Evolutionary conservation across 1,140 invertebrate species (phyloP).

Genomic region (Drosophila mauritiana): DNA sequence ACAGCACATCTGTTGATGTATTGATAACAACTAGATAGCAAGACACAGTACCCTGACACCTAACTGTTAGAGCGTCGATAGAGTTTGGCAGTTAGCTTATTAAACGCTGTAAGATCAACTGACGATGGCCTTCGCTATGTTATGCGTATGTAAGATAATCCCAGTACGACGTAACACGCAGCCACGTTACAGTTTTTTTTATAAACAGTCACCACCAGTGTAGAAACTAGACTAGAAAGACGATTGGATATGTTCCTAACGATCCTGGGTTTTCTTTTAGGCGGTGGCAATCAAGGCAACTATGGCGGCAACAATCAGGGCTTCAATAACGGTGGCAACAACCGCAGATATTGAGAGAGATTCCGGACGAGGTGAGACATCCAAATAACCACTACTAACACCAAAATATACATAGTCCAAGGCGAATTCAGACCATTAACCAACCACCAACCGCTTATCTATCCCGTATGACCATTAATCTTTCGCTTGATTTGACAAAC

Average conservation of each 20-base stretch:
- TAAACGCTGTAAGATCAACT: slow-evolving; percentile 86
- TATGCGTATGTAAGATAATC: slow-evolving; percentile 24
- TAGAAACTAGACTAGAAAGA: slow-evolving; percentile 15
- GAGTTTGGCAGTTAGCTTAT: slow-evolving; percentile 45
- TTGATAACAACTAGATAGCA: slow-evolving; percentile 4
- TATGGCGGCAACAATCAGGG: slow-evolving; percentile 85
- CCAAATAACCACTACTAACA: slow-evolving; percentile 26
- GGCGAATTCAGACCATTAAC: slow-evolving; percentile 36
- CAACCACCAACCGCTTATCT: slow-evolving; percentile 28
- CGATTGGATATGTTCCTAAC: slow-evolving; percentile 45
- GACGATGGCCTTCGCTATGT: slow-evolving; percentile 36
- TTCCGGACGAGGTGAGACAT: slow-evolving; percentile 68
- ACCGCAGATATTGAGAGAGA: slow-evolving; percentile 84
- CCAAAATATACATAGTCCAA: slow-evolving; percentile 51
- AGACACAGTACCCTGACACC: slow-evolving; percentile 38
- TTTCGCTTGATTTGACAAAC: slow-evolving; percentile 19
- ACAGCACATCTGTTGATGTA: neutral
- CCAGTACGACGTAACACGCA: slow-evolving; percentile 26
- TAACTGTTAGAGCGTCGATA: slow-evolving; percentile 50
- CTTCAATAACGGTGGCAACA: slow-evolving; percentile 85
- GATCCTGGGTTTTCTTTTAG: slow-evolving; percentile 59
- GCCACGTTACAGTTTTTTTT: slow-evolving; percentile 34
- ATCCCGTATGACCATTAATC: slow-evolving; percentile 8
- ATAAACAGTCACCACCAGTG: slow-evolving; percentile 3
- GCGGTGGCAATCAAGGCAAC: slow-evolving; percentile 85